Percentiles rank a stretch among this genome's conserved stretches.
Evolutionary conservation across 2,888 invertebrate species (phyloP).

Genomic region (Silvanus unidentatus): DNA sequence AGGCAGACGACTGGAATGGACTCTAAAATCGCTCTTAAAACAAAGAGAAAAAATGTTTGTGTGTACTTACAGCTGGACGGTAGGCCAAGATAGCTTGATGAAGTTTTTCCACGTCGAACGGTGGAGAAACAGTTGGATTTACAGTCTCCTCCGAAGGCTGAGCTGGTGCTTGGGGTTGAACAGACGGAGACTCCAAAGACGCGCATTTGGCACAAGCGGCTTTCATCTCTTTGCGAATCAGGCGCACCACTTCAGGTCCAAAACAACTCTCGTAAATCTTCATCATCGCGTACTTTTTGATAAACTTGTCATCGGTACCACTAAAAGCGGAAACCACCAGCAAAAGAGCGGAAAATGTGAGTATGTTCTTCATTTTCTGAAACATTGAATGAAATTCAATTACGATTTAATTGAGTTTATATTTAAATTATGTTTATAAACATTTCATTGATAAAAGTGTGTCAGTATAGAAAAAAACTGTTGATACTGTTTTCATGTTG

Average conservation of each 20-base stretch:
- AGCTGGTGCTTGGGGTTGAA: slow-evolving; percentile 16
- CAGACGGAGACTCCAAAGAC: slow-evolving; percentile 46
- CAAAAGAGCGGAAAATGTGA: slow-evolving; percentile 6
- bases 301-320: slow-evolving; percentile 60
- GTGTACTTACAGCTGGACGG: slow-evolving; percentile 44
- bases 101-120: slow-evolving; percentile 49
- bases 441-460: too few relatives aligned
- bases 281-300: slow-evolving; percentile 68
- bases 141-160: slow-evolving; percentile 13
- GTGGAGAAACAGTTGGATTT: slow-evolving; percentile 29
- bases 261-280: slow-evolving; percentile 71
- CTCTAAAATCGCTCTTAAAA: slow-evolving; percentile 36
- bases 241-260: slow-evolving; percentile 60
- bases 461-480: too few relatives aligned
- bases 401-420: neutral
- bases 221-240: slow-evolving; percentile 63
- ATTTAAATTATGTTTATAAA: too few relatives aligned
- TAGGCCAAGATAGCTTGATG: slow-evolving; percentile 54
- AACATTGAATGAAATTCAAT: slow-evolving; percentile 5
- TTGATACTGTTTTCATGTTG: too few relatives aligned
- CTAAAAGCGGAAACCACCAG: slow-evolving; percentile 45
- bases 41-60: neutral
- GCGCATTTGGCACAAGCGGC: slow-evolving; percentile 61
- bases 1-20: slow-evolving; percentile 41
- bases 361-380: slow-evolving; percentile 19